These are phyloP conservation scores for Umimayanthus chanpuru DNA, from an alignment of 92 coral and sea anemone genomes.

Conservation along the genomic window DNA sequence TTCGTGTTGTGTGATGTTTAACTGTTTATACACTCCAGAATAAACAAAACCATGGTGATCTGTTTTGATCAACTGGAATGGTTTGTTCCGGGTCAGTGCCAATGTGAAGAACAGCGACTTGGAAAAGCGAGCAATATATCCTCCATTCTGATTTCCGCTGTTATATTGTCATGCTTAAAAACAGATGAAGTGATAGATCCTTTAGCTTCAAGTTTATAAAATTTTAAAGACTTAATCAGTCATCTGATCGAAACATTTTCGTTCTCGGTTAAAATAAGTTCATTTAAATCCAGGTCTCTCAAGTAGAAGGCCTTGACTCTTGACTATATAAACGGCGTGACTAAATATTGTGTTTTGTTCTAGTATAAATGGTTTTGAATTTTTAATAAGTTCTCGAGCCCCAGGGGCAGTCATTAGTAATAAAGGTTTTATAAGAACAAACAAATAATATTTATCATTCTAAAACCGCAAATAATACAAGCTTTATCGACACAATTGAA, in stretches of 20 bases:
- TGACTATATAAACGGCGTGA: constrained; percentile 1
- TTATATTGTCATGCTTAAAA: neutral
- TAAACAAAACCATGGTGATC: neutral
- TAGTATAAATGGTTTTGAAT: constrained; percentile 31
- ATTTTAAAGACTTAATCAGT: neutral
- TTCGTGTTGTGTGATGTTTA: neutral
- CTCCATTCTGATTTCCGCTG: neutral
- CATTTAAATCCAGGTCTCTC: neutral
- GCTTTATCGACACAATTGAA: constrained; percentile 33
- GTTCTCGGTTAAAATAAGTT: neutral
- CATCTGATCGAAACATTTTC: neutral
- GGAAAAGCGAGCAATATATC: neutral
- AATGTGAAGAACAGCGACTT: neutral
- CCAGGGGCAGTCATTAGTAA: constrained; percentile 39
- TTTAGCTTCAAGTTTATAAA: neutral
- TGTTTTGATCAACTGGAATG: neutral
- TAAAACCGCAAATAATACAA: constrained; percentile 43
- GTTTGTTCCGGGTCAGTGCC: neutral
- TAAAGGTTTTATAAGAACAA: constrained; percentile 41
- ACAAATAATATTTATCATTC: constrained; percentile 33
- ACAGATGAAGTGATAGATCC: neutral
- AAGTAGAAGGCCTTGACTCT: neutral
- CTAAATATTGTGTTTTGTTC: constrained; percentile 29
- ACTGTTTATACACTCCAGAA: neutral
- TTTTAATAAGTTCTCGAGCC: constrained; percentile 20